Evolutionary conservation across 2,888 invertebrate species (phyloP).

Genomic region (Pachycephus smyrnensis): DNA sequence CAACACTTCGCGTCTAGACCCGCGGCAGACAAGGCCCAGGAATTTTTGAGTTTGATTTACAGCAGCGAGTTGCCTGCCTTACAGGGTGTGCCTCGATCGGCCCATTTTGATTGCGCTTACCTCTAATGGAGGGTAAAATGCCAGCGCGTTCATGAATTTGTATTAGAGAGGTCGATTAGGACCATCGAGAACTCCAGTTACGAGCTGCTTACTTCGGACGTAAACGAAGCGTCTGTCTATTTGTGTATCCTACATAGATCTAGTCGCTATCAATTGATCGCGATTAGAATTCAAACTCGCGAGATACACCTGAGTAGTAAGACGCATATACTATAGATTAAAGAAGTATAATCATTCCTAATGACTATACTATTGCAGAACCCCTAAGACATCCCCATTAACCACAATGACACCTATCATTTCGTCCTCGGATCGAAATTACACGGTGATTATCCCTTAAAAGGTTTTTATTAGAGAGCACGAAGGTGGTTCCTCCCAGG

Average conservation of each 20-base stretch:
- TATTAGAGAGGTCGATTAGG: conserved; percentile 50
- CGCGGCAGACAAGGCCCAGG: conserved; percentile 33
- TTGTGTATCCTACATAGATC: not conserved
- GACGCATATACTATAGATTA: not conserved
- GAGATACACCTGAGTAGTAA: no score
- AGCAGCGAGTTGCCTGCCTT: conserved; percentile 39
- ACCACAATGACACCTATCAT: conserved; percentile 23
- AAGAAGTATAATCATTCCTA: not conserved
- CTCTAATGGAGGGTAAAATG: conserved; percentile 63
- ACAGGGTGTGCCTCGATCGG: conserved; percentile 32
- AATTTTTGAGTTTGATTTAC: conserved; percentile 63
- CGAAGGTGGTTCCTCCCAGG: not conserved
- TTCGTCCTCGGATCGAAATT: conserved; percentile 17
- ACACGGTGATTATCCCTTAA: conserved; percentile 20
- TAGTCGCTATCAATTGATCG: not conserved
- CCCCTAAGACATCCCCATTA: conserved; percentile 21
- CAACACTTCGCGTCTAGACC: conserved; percentile 33
- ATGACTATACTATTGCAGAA: conserved; percentile 11
- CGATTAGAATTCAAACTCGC: not conserved
- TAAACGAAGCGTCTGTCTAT: not conserved
- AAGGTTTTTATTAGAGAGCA: conserved; percentile 20
- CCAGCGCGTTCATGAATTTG: conserved; percentile 63
- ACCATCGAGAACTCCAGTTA: not conserved
- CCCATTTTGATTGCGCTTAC: conserved; percentile 60
- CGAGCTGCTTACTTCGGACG: not conserved